phyloP scores from a whole-genome alignment of 23 tunicate species.

The Phallusia fumigata region DNA sequence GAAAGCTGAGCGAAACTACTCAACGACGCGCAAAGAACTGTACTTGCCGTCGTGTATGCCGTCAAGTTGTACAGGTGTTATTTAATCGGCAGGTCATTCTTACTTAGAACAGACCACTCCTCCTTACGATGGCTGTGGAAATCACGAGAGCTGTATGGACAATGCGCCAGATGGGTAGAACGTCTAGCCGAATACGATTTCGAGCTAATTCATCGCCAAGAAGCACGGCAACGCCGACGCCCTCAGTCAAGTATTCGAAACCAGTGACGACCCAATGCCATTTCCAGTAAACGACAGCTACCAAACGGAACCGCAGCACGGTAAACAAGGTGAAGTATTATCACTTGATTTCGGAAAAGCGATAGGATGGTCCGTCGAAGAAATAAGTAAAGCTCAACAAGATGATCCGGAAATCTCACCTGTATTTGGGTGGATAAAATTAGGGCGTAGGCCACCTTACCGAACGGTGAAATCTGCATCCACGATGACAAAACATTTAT shows the following conservation, averaged over 20 bases:
- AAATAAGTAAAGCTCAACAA: not conserved
- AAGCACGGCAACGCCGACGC: conserved; percentile 36
- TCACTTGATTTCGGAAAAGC: not conserved
- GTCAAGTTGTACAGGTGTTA: conserved; percentile 18
- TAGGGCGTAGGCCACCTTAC: no score
- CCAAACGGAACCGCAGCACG: not conserved
- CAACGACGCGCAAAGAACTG: conserved; percentile 3
- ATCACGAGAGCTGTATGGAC: conserved; percentile 25
- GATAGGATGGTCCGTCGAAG: not conserved
- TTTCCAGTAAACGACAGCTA: not conserved
- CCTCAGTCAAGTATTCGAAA: no score
- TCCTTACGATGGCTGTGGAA: conserved; percentile 29
- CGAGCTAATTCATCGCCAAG: conserved; percentile 16
- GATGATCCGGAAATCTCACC: not conserved
- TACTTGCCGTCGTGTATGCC: conserved; percentile 5
- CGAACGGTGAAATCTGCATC: no score
- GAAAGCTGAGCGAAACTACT: conserved; percentile 16
- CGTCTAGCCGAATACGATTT: conserved; percentile 32
- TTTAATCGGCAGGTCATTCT: conserved; percentile 4
- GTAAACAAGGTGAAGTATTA: no score
- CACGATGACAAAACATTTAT: no score
- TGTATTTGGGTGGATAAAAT: not conserved
- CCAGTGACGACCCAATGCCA: conserved; percentile 4
- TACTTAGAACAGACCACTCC: conserved; percentile 21
- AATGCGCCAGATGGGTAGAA: conserved; percentile 38